Evolutionary conservation across 2,888 invertebrate genomes (phyloP).

Genomic region (Malacosoma neustria): DNA sequence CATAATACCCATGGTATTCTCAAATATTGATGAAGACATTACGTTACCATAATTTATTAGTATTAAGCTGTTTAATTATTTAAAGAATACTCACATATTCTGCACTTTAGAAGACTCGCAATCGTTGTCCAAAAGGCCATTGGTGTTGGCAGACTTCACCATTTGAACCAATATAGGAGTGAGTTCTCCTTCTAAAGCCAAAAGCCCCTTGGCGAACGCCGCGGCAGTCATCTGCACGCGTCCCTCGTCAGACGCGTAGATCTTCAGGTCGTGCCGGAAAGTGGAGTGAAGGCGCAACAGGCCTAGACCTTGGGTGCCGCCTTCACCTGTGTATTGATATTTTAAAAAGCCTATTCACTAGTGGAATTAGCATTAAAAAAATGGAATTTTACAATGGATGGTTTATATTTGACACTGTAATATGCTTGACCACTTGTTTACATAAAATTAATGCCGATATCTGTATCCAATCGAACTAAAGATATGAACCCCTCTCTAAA

Average conservation of each 20-base stretch:
- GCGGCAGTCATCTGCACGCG: constrained; percentile 99
- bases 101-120: constrained; percentile 97
- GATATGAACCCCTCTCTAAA: too few species aligned
- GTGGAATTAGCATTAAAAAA: too few species aligned
- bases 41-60: too few species aligned
- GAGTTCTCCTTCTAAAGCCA: constrained; percentile 97
- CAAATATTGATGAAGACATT: too few species aligned
- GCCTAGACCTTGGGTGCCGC: constrained; percentile 96
- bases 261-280: constrained; percentile 98
- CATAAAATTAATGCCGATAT: too few species aligned
- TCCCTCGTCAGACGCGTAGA: constrained; percentile 99
- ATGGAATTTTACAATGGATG: too few species aligned
- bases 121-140: constrained; percentile 97
- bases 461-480: too few species aligned
- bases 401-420: too few species aligned
- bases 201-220: constrained; percentile 97
- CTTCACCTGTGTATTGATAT: constrained; percentile 82
- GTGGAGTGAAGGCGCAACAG: constrained; percentile 96
- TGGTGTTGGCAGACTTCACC: constrained; percentile 99
- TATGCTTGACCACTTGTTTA: too few species aligned
- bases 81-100: constrained; percentile 91
- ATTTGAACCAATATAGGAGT: constrained; percentile 99
- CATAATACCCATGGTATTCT: too few species aligned
- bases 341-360: too few species aligned
- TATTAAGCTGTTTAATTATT: too few species aligned